Percentiles rank a stretch among this genome's conserved stretches.
Evolutionary conservation across 2,113 vertebrate genomes (phyloP).

Genomic region (Nicator chloris): DNA sequence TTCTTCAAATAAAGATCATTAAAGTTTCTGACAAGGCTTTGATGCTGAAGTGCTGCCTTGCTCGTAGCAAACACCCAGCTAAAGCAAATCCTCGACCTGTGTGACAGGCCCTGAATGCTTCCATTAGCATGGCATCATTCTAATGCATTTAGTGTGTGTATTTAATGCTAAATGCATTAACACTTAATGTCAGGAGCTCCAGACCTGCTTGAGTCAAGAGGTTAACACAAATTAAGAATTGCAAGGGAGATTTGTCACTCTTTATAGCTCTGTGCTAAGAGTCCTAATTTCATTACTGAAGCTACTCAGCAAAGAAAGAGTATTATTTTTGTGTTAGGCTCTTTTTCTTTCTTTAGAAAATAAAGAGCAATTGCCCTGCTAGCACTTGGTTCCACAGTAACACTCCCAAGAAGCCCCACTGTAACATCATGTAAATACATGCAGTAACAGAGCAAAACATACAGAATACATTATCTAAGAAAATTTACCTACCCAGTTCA

Average conservation of each 20-base stretch:
- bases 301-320: not conserved
- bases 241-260: slow-evolving; percentile 44
- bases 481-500: not conserved
- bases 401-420: not conserved
- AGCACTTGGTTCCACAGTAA: not conserved
- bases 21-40: slow-evolving; percentile 27
- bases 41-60: not conserved
- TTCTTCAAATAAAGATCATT: slow-evolving; percentile 1
- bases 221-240: slow-evolving; percentile 61
- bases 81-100: slow-evolving; percentile 24
- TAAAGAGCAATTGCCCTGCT: not conserved
- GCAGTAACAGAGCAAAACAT: not conserved
- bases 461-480: not conserved
- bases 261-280: slow-evolving; percentile 39
- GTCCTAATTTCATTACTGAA: slow-evolving; percentile 47
- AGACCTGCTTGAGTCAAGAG: slow-evolving; percentile 36
- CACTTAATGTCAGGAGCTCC: slow-evolving; percentile 56
- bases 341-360: not conserved
- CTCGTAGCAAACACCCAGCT: slow-evolving; percentile 7
- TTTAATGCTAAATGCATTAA: slow-evolving; percentile 65
- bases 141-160: slow-evolving; percentile 22
- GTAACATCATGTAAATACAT: not conserved
- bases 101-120: slow-evolving; percentile 34
- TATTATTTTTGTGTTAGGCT: slow-evolving; percentile 36
- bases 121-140: slow-evolving; percentile 49